phyloP scores from a whole-genome alignment of 2,888 invertebrate species.

The Venusia cambrica region DNA sequence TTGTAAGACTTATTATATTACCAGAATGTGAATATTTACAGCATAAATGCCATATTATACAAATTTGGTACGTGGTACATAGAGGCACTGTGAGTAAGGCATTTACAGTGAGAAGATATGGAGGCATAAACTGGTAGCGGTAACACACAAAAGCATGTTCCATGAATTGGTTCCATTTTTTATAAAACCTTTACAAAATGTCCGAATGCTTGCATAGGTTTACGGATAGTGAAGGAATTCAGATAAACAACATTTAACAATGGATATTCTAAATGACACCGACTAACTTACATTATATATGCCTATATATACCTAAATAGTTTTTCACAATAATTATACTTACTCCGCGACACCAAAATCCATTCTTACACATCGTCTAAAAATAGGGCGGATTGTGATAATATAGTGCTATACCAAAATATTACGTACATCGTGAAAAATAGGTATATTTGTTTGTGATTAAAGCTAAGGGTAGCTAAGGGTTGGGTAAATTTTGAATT shows the following conservation, averaged over 20 bases:
- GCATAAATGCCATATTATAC: slow-evolving; percentile 69
- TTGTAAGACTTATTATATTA: slow-evolving; percentile 60
- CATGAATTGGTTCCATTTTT: no score
- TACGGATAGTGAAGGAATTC: no score
- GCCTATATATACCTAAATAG: no score
- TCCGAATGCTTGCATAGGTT: no score
- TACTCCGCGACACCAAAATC: slow-evolving; percentile 38
- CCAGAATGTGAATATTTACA: slow-evolving; percentile 64
- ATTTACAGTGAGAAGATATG: slow-evolving; percentile 88
- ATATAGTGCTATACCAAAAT: slow-evolving; percentile 69
- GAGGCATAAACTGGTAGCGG: slow-evolving; percentile 32
- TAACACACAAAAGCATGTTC: slow-evolving; percentile 13
- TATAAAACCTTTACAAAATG: no score
- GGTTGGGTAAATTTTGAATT: slow-evolving; percentile 43
- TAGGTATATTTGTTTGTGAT: slow-evolving; percentile 58
- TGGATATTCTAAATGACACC: slow-evolving; percentile 17
- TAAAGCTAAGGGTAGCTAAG: slow-evolving; percentile 57
- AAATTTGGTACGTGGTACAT: slow-evolving; percentile 78
- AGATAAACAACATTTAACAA: no score
- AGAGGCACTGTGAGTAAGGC: slow-evolving; percentile 93
- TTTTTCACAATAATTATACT: slow-evolving; percentile 28
- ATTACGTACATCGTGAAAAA: slow-evolving; percentile 50
- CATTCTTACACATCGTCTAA: slow-evolving; percentile 54
- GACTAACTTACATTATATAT: slow-evolving; percentile 17
- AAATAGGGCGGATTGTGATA: slow-evolving; percentile 73